A percentile compares a stretch with the other conserved stretches of the same genome.
phyloP scores from a whole-genome alignment of 53 echinoderm and acorn worm species.

The Echinometra lucunter region DNA sequence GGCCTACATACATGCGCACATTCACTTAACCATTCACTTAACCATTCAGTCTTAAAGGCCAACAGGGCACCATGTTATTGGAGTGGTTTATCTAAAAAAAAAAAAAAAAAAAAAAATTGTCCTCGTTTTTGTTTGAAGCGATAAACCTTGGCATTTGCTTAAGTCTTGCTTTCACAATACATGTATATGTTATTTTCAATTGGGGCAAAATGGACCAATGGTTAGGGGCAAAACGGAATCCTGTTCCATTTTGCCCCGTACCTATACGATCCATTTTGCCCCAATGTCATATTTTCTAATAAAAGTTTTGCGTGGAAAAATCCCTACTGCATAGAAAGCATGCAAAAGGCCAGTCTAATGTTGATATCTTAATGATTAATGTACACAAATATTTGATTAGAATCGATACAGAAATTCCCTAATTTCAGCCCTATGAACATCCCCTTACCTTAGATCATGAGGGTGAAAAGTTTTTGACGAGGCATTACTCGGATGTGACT shows the following conservation, averaged over 20 bases:
- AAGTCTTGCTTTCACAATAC: slow-evolving; percentile 16
- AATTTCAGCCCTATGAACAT: slow-evolving; percentile 28
- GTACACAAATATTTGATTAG: slow-evolving; percentile 21
- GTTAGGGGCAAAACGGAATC: slow-evolving; percentile 1
- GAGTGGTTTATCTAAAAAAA: neutral
- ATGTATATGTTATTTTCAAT: slow-evolving; percentile 32
- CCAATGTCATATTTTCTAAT: slow-evolving; percentile 23
- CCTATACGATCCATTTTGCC: slow-evolving; percentile 21
- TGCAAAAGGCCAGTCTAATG: slow-evolving; percentile 11
- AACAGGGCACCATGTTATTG: slow-evolving; percentile 17
- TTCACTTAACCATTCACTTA: neutral
- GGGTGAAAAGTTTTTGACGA: slow-evolving; percentile 7
- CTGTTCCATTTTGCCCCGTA: slow-evolving; percentile 25
- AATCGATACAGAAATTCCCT: neutral
- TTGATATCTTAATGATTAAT: slow-evolving; percentile 16
- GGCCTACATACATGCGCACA: neutral
- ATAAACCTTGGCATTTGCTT: slow-evolving; percentile 17
- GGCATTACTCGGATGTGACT: slow-evolving; percentile 15
- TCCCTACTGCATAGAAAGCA: slow-evolving; percentile 11
- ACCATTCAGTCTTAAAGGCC: slow-evolving; percentile 17
- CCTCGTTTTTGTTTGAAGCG: slow-evolving; percentile 11
- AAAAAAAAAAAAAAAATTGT: slow-evolving; percentile 16
- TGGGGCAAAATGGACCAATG: slow-evolving; percentile 16
- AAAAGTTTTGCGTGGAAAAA: neutral
- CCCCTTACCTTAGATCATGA: slow-evolving; percentile 32